These are phyloP conservation scores for Dromiciops gliroides DNA, from an alignment of 2,113 vertebrate species.

Conservation along the genomic window DNA sequence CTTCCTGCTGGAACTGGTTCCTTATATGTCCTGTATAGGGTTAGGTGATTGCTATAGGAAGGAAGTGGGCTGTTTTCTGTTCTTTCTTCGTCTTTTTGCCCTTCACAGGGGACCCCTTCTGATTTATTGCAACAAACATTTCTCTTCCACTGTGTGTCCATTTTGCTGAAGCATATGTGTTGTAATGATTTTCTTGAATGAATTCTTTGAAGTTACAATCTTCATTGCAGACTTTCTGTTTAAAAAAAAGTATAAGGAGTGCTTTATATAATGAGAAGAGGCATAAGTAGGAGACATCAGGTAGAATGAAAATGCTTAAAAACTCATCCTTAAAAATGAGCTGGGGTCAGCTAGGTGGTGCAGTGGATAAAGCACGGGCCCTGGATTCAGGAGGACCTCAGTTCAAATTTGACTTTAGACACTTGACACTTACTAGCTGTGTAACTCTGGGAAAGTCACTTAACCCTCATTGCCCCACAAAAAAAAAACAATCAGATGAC, in stretches of 20 bases:
- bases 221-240: slow-evolving; percentile 95
- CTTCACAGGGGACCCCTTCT: slow-evolving; percentile 91
- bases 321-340: not conserved
- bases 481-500: not conserved
- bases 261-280: not conserved
- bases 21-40: slow-evolving; percentile 71
- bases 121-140: slow-evolving; percentile 96
- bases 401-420: too few relatives aligned
- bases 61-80: slow-evolving; percentile 94
- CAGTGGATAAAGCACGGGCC: too few relatives aligned
- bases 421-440: too few relatives aligned
- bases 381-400: too few relatives aligned
- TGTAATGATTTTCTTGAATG: slow-evolving; percentile 98
- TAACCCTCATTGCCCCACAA: too few relatives aligned
- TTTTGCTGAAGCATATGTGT: slow-evolving; percentile 95
- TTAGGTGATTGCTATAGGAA: slow-evolving; percentile 92
- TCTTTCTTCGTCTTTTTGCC: slow-evolving; percentile 97
- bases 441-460: too few relatives aligned
- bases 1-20: slow-evolving; percentile 89
- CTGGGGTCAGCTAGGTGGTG: too few relatives aligned
- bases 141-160: slow-evolving; percentile 94
- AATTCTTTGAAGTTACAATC: slow-evolving; percentile 98
- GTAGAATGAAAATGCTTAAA: slow-evolving; percentile 16
- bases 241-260: slow-evolving; percentile 40
- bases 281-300: slow-evolving; percentile 25